These are phyloP conservation scores for Pseudois nayaur DNA, from an alignment of 2,113 vertebrate genomes.

Conservation along the genomic window DNA sequence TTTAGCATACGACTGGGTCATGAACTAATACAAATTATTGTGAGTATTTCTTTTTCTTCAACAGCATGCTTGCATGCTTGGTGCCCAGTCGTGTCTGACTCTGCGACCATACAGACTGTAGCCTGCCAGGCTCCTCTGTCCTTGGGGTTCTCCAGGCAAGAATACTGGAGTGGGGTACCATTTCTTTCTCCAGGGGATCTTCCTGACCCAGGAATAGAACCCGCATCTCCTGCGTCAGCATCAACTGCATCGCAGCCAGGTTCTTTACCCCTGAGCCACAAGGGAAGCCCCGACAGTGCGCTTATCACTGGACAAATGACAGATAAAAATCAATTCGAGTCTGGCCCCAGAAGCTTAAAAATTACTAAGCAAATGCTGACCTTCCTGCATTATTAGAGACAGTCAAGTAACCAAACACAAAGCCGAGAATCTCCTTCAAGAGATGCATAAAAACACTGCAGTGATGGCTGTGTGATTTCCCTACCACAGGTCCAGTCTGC, in stretches of 20 bases:
- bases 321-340: slow-evolving; percentile 44
- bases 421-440: background rate
- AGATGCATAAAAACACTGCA: background rate
- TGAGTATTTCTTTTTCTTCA: slow-evolving; percentile 53
- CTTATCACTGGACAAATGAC: background rate
- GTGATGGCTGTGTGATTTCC: background rate
- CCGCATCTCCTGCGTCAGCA: background rate
- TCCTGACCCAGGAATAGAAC: background rate
- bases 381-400: background rate
- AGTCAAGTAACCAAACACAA: background rate
- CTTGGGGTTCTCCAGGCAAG: background rate
- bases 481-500: background rate
- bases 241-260: background rate
- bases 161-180: background rate
- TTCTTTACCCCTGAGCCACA: background rate
- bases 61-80: background rate
- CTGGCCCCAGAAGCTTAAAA: slow-evolving; percentile 11
- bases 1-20: slow-evolving; percentile 26
- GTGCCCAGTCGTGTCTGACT: background rate
- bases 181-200: background rate
- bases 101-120: background rate
- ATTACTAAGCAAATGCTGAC: slow-evolving; percentile 14
- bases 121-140: background rate
- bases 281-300: accelerated
- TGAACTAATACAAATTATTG: background rate